phyloP scores from a whole-genome alignment of 1,140 invertebrate genomes.

The Telenomus remus region DNA sequence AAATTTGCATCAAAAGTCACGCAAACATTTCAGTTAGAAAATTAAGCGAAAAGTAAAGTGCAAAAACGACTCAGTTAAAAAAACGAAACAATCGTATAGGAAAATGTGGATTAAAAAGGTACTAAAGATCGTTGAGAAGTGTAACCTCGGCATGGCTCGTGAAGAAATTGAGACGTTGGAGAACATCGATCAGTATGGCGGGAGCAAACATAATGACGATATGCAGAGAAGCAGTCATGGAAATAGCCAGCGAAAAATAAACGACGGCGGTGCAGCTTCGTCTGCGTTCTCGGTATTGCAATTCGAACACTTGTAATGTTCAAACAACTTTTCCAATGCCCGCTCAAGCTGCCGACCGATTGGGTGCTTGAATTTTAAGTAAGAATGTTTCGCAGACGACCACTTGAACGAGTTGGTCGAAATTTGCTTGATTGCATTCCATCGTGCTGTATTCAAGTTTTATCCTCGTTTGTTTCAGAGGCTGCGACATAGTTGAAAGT shows the following conservation, averaged over 20 bases:
- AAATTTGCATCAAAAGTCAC: no score
- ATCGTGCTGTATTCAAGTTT: no score
- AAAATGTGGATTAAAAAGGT: no score
- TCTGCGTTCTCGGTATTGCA: conserved; percentile 41
- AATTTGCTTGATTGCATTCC: conserved; percentile 5
- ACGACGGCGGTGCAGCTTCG: conserved; percentile 29
- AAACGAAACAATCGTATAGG: no score
- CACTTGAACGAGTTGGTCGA: conserved; percentile 18
- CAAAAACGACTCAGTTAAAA: no score
- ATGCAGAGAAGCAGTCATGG: conserved; percentile 55
- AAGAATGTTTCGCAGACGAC: conserved; percentile 9
- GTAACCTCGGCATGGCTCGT: no score
- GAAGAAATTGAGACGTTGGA: conserved; percentile 18
- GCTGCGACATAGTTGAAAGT: no score
- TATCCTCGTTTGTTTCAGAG: no score
- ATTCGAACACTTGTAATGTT: conserved; percentile 53
- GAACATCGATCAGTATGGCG: conserved; percentile 33
- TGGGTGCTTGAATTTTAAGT: conserved; percentile 30
- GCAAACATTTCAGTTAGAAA: no score
- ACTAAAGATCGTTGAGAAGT: no score
- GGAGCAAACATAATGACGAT: conserved; percentile 53
- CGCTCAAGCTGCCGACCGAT: background rate
- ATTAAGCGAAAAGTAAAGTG: no score
- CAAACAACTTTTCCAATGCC: conserved; percentile 46
- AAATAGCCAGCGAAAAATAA: conserved; percentile 57